Base-by-base conservation (phyloP, 2,797 vertebrate species). In the Remorina albescens region DNA sequence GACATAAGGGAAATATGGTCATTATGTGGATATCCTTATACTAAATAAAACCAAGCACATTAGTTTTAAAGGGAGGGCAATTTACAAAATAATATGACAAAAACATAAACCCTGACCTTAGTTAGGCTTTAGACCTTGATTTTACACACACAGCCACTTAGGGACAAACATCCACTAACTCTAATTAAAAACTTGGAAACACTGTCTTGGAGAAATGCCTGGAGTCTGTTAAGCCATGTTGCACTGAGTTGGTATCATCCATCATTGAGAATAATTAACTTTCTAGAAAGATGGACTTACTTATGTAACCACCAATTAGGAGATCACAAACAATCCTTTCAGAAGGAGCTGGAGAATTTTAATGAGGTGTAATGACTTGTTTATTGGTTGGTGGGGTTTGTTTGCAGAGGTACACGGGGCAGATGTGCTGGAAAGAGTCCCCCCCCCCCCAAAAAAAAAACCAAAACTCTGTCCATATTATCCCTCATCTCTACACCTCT, bases 301-400 rank as follows among this genome's bases (percentile, higher is more conserved):
- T 91, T 89, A 88, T 84, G 70, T 78, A 92, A 90, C 78, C 84
- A 83, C 82, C 83, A 91, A 94, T 94, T 93, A 88, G 82, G 65
- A 76, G 81, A 77, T 88, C 70, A 73, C 73, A 90, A 89, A 84
- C 81, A 87, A 84, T 81, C 67, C 74, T 84, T 82, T 88, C 75
- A 61, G 63, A 34, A 74, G 28, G 81, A 85, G 79, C 16, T 57
- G 61, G 71, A 65, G 80, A 55, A 73, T 82, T 88, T 85, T 86
- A 91, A 90, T 86, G 76, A 84, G 85, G 51, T 84, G 72, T 90
- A 88, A 80, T 74, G 74, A 82, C 80, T 81, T 86, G 75, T 84
- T 78, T 78, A 85, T 86, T 75, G 67, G 84, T 67, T 74, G 51
- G 55, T 69, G 36, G 61, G 55, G 61, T 66, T 89, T 89, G 61